These are phyloP conservation scores for Pyrrhosoma nymphula DNA, from an alignment of 2,888 invertebrate genomes.

Conservation along the genomic window DNA sequence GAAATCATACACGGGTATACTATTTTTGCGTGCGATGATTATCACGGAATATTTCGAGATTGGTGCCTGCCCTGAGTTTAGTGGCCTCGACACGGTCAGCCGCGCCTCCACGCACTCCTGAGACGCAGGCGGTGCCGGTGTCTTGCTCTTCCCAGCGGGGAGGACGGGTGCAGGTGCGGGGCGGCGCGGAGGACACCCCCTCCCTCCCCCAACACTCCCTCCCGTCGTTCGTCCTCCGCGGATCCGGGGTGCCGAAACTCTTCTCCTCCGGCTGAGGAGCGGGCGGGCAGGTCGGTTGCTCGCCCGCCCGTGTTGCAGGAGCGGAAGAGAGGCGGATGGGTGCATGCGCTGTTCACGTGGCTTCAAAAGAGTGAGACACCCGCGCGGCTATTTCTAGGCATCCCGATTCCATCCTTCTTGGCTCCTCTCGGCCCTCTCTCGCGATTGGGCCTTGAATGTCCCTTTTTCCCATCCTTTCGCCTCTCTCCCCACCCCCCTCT, in stretches of 20 bases:
- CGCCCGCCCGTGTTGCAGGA: neutral
- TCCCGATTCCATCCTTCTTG: conserved; percentile 50
- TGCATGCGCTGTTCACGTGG: conserved; percentile 62
- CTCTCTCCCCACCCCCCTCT: neutral
- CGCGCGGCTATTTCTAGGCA: conserved; percentile 56
- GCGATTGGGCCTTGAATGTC: neutral
- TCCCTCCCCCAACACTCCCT: too few species aligned
- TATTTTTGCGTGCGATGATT: too few species aligned
- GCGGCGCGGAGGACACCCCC: too few species aligned
- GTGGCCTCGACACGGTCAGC: too few species aligned
- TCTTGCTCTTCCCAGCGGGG: too few species aligned
- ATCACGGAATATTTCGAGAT: too few species aligned
- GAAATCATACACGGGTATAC: too few species aligned
- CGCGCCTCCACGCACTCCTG: too few species aligned
- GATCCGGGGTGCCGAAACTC: neutral
- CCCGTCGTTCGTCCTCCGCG: neutral
- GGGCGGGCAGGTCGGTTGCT: neutral
- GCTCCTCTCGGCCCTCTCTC: conserved; percentile 21
- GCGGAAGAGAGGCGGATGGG: neutral
- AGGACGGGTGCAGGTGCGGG: too few species aligned
- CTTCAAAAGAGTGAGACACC: conserved; percentile 1
- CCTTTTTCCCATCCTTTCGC: conserved; percentile 37
- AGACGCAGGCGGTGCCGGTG: too few species aligned
- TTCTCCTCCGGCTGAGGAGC: neutral
- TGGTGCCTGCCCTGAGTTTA: too few species aligned